Conservation (phyloP, 2,797 vertebrate species). For the Sebastiscus albofasciatus region DNA sequence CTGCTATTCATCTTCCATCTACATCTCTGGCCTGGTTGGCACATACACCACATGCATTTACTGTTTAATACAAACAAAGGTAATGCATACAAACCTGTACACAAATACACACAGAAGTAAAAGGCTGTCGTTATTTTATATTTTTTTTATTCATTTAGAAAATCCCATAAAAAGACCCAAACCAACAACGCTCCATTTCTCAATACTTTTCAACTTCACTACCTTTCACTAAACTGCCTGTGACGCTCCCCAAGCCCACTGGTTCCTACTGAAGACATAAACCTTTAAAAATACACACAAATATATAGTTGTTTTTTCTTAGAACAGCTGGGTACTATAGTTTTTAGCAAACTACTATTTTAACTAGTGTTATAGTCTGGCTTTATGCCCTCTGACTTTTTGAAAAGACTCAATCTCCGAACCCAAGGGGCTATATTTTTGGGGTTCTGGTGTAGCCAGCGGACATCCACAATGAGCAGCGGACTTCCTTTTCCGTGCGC, state of each 20-base stretch:
- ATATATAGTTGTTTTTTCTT: background rate
- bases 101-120: background rate
- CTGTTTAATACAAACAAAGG: constrained; percentile 2
- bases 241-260: background rate
- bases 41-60: constrained; percentile 34
- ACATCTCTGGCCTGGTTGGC: constrained; percentile 46
- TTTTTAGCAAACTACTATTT: background rate
- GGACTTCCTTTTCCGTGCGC: background rate
- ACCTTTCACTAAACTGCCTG: no score
- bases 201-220: background rate
- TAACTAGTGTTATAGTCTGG: background rate
- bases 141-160: background rate
- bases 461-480: no score
- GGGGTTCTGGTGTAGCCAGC: no score
- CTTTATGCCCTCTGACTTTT: no score
- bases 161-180: background rate
- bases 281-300: background rate
- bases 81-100: background rate
- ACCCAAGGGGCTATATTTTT: no score
- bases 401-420: no score
- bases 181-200: background rate
- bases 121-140: background rate
- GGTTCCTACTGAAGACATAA: background rate
- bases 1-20: constrained; percentile 38
- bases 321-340: background rate